Conservation (phyloP, 1,140 invertebrate genomes). For the Orius insidiosus region DNA sequence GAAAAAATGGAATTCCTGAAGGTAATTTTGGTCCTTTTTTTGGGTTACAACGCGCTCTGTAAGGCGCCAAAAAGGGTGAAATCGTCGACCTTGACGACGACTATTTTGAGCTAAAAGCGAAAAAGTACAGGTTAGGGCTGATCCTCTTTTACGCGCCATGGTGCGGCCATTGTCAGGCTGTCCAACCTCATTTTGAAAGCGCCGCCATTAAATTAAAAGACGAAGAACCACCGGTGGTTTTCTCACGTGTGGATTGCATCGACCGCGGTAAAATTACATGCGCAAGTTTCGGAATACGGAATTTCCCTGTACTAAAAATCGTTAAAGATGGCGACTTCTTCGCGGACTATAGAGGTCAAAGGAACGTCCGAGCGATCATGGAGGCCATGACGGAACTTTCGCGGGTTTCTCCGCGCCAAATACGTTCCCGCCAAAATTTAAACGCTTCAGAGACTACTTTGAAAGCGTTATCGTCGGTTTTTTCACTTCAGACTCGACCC, state of each 20-base stretch:
- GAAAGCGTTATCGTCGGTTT: conserved; percentile 88
- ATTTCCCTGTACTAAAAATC: conserved; percentile 96
- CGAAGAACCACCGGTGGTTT: conserved; percentile 70
- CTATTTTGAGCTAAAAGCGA: conserved; percentile 60
- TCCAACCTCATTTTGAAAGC: conserved; percentile 94
- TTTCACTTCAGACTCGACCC: conserved; percentile 29
- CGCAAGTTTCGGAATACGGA: conserved; percentile 74
- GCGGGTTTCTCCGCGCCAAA: neutral
- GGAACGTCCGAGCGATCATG: conserved; percentile 41
- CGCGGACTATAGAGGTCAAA: conserved; percentile 87
- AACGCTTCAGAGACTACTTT: conserved; percentile 93
- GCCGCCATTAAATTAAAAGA: conserved; percentile 69
- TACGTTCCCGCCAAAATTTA: conserved; percentile 23
- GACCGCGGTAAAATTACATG: conserved; percentile 84
- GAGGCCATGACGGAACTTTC: neutral
- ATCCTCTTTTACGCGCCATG: conserved; percentile 99
- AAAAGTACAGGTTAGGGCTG: conserved; percentile 70
- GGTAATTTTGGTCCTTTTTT: too few relatives aligned
- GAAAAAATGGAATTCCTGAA: too few relatives aligned
- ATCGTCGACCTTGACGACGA: conserved; percentile 67
- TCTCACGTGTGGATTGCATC: conserved; percentile 70
- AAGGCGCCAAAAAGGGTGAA: too few relatives aligned
- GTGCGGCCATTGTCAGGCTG: conserved; percentile 75
- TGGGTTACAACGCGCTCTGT: too few relatives aligned
- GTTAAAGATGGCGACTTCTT: conserved; percentile 79